Conservation (phyloP, 2,888 invertebrate species). For the Eristalis intricaria region DNA sequence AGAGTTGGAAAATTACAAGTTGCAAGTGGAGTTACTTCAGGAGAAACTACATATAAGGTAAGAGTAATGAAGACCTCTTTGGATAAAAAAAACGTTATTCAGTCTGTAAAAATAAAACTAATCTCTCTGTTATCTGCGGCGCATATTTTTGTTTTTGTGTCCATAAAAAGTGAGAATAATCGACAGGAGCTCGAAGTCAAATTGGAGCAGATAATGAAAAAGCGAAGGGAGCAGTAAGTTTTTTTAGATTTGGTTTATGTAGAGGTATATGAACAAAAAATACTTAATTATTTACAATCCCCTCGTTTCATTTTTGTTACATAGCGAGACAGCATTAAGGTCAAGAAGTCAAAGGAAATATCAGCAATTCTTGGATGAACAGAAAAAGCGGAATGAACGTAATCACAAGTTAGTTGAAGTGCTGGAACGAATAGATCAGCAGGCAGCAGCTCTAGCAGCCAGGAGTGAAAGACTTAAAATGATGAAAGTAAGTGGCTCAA, state of each 20-base stretch:
- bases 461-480: constrained; percentile 84
- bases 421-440: constrained; percentile 84
- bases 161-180: constrained; percentile 82
- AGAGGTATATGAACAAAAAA: constrained; percentile 32
- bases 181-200: constrained; percentile 83
- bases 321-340: constrained; percentile 78
- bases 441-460: constrained; percentile 83
- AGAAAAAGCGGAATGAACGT: constrained; percentile 83
- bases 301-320: constrained; percentile 53
- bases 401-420: constrained; percentile 84
- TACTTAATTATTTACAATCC: constrained; percentile 40
- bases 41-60: constrained; percentile 80
- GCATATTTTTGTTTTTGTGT: constrained; percentile 48
- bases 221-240: constrained; percentile 83
- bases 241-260: constrained; percentile 22
- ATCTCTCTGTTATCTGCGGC: constrained; percentile 48
- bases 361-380: constrained; percentile 83
- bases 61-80: constrained; percentile 43
- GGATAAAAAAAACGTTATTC: constrained; percentile 14
- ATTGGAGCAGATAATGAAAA: constrained; percentile 82
- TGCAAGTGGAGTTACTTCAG: constrained; percentile 80
- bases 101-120: constrained; percentile 59
- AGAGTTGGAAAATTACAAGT: constrained; percentile 80
- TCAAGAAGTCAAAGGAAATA: constrained; percentile 78
- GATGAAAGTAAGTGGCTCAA: constrained; percentile 81